Percentiles rank a stretch among this genome's conserved stretches.
phyloP scores from a whole-genome alignment of 1,140 invertebrate species.

The Aphaenogaster rudis region DNA sequence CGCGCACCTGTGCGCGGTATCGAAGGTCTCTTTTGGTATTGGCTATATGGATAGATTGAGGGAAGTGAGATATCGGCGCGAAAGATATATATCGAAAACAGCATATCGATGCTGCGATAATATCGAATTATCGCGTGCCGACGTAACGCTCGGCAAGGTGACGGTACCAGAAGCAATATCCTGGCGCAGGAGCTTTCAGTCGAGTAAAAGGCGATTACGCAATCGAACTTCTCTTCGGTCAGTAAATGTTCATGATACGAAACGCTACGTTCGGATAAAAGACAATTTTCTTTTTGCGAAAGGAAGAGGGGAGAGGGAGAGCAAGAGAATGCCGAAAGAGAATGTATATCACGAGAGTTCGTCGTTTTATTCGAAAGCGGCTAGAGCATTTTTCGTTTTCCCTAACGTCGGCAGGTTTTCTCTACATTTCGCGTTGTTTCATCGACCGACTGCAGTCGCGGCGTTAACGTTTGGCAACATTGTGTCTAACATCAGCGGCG shows the following conservation, averaged over 20 bases:
- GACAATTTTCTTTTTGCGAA: neutral
- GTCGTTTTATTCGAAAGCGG: slow-evolving; percentile 10
- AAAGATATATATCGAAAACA: slow-evolving; percentile 11
- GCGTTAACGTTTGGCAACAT: slow-evolving; percentile 38
- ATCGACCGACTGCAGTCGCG: slow-evolving; percentile 43
- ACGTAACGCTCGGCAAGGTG: slow-evolving; percentile 46
- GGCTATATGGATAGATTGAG: neutral
- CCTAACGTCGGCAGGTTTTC: slow-evolving; percentile 34
- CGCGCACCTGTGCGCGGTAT: neutral
- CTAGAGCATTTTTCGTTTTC: neutral
- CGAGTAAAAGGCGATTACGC: slow-evolving; percentile 75
- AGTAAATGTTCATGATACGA: slow-evolving; percentile 32
- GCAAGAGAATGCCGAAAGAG: neutral
- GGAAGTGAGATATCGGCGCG: slow-evolving; percentile 16
- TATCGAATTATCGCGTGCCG: slow-evolving; percentile 66
- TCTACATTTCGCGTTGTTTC: slow-evolving; percentile 32
- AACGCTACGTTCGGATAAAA: neutral
- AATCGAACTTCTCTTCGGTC: slow-evolving; percentile 66
- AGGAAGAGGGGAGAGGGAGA: neutral
- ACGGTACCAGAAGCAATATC: slow-evolving; percentile 51
- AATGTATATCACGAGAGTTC: neutral
- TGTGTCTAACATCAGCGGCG: slow-evolving; percentile 24
- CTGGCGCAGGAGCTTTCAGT: slow-evolving; percentile 73
- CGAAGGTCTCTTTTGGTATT: neutral
- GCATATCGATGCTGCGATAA: neutral